Conservation (phyloP, 2,797 vertebrate genomes). For the Microctenopoma steveboyesi region DNA sequence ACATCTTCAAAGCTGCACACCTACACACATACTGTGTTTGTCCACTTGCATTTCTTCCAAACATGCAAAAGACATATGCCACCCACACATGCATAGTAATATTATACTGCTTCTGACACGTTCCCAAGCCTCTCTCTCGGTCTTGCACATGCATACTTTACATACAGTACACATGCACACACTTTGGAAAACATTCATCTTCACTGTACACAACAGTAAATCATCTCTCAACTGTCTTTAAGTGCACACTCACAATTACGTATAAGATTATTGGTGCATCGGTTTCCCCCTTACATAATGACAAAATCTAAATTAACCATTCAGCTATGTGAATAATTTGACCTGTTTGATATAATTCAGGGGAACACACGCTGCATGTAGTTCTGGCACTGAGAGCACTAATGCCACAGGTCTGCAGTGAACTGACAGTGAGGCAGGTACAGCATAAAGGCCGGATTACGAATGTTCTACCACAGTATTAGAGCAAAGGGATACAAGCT, state of each 20-base stretch:
- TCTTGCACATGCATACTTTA: not conserved
- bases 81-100: conserved; percentile 47
- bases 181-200: conserved; percentile 5
- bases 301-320: not conserved
- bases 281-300: not conserved
- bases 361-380: not conserved
- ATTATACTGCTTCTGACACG: conserved; percentile 42
- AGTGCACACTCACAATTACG: conserved; percentile 1
- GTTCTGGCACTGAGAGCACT: conserved; percentile 8
- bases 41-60: conserved; percentile 34
- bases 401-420: conserved; percentile 2
- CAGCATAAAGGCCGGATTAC: conserved; percentile 39
- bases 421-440: conserved; percentile 30
- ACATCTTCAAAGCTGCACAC: conserved; percentile 46
- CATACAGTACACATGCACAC: conserved; percentile 5
- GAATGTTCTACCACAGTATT: conserved; percentile 10
- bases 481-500: conserved; percentile 30
- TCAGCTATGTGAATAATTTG: not conserved
- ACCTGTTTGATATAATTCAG: not conserved
- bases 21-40: conserved; percentile 6
- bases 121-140: not conserved
- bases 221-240: conserved; percentile 2
- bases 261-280: not conserved
- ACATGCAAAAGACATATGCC: conserved; percentile 53
- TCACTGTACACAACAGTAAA: conserved; percentile 2